These are phyloP conservation scores for Deilephila elpenor DNA, from an alignment of 2,888 invertebrate genomes.

Conservation along the genomic window DNA sequence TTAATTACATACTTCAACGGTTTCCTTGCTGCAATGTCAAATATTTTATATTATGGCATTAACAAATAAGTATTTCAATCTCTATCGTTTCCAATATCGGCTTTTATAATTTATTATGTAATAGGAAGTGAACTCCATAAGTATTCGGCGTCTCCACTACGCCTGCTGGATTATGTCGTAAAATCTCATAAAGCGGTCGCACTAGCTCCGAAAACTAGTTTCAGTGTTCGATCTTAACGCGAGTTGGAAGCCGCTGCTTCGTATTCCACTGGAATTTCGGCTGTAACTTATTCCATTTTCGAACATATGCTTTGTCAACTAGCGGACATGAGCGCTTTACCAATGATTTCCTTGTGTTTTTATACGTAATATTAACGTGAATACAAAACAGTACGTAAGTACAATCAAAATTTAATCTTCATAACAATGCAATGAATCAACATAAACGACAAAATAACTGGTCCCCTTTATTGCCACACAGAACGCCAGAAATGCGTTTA, in stretches of 20 bases:
- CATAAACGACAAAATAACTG: slow-evolving; percentile 17
- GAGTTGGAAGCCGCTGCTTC: background rate
- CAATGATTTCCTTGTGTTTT: background rate
- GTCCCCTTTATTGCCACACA: slow-evolving; percentile 4
- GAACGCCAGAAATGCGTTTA: slow-evolving; percentile 23
- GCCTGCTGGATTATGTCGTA: background rate
- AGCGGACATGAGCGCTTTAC: background rate
- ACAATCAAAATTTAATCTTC: background rate
- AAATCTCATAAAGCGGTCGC: background rate
- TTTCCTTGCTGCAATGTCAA: background rate
- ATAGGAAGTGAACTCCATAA: background rate
- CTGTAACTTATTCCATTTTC: background rate
- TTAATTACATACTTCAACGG: background rate
- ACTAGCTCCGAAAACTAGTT: background rate
- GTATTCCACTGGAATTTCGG: background rate
- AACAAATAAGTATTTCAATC: background rate
- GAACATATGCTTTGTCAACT: background rate
- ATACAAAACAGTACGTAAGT: background rate
- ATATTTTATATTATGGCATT: background rate
- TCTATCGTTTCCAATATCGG: background rate
- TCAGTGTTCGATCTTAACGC: background rate
- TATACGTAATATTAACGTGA: background rate
- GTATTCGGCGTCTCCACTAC: background rate
- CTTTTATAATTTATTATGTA: background rate
- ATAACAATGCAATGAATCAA: slow-evolving; percentile 14